phyloP scores from a whole-genome alignment of 2,113 vertebrate genomes.

The Rhineura floridana region DNA sequence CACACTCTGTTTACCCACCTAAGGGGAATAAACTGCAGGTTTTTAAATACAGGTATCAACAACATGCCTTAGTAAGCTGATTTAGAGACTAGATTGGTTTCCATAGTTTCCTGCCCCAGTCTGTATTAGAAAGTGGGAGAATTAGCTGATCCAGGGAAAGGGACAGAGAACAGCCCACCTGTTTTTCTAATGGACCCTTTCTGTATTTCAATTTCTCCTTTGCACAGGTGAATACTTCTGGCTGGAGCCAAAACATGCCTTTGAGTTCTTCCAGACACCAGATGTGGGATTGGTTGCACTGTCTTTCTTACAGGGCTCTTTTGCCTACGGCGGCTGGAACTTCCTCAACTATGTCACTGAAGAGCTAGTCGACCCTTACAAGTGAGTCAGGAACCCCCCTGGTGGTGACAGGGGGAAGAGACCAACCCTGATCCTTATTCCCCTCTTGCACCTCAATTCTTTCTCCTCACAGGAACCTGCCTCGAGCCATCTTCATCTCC shows the following conservation, averaged over 20 bases:
- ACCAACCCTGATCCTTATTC: too few species aligned
- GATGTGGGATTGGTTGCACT: constrained; percentile 87
- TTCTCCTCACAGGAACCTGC: constrained; percentile 84
- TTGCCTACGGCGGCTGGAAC: constrained; percentile 94
- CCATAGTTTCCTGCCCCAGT: neutral
- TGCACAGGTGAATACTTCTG: constrained; percentile 88
- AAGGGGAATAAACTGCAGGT: neutral
- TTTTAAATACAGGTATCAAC: neutral
- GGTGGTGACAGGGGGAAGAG: neutral
- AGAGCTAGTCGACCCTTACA: constrained; percentile 90
- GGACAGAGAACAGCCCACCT: neutral
- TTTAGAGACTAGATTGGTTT: neutral
- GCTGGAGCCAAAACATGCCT: constrained; percentile 89
- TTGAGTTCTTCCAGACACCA: constrained; percentile 87
- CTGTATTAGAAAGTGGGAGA: neutral
- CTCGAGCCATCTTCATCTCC: constrained; percentile 94
- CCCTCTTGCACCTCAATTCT: neutral
- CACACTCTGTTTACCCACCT: neutral
- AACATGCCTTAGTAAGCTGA: neutral
- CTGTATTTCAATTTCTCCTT: neutral
- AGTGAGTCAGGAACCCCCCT: constrained; percentile 73
- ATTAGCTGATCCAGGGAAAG: neutral
- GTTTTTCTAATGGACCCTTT: neutral
- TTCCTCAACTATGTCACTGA: constrained; percentile 96
- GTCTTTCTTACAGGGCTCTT: constrained; percentile 91